These are phyloP conservation scores for Lampris megalopsis DNA, from an alignment of 2,113 vertebrate species.

Conservation along the genomic window DNA sequence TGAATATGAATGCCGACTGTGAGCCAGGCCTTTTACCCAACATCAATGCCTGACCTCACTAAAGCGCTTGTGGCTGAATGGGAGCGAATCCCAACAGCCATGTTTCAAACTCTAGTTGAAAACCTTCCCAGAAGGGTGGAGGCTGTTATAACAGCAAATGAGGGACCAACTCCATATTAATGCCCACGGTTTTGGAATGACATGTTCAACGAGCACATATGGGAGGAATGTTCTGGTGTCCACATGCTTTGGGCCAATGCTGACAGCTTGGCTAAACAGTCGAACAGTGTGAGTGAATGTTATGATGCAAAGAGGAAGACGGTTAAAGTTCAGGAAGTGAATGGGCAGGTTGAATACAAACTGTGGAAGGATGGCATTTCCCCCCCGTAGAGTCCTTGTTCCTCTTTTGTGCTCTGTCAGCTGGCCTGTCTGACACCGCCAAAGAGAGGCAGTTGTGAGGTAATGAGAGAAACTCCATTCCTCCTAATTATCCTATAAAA, in stretches of 20 bases:
- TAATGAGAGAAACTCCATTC: slow-evolving; percentile 60
- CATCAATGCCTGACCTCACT: no score
- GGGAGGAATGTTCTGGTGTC: no score
- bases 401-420: slow-evolving; percentile 15
- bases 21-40: no score
- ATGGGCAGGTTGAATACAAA: slow-evolving; percentile 18
- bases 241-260: neutral
- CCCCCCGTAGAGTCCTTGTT: slow-evolving; percentile 12
- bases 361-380: slow-evolving; percentile 34
- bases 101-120: no score
- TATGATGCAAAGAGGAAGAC: slow-evolving; percentile 46
- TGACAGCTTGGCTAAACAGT: slow-evolving; percentile 48
- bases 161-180: no score
- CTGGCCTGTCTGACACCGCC: slow-evolving; percentile 24
- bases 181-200: no score
- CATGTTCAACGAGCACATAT: no score
- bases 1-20: no score
- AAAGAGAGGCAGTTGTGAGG: slow-evolving; percentile 19
- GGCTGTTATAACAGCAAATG: no score
- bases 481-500: slow-evolving; percentile 72
- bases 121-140: no score
- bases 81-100: no score
- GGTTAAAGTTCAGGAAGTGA: slow-evolving; percentile 41
- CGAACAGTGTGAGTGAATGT: slow-evolving; percentile 38
- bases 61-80: no score